These are phyloP conservation scores for Channa maculata DNA, from an alignment of 2,113 vertebrate species.

Conservation along the genomic window DNA sequence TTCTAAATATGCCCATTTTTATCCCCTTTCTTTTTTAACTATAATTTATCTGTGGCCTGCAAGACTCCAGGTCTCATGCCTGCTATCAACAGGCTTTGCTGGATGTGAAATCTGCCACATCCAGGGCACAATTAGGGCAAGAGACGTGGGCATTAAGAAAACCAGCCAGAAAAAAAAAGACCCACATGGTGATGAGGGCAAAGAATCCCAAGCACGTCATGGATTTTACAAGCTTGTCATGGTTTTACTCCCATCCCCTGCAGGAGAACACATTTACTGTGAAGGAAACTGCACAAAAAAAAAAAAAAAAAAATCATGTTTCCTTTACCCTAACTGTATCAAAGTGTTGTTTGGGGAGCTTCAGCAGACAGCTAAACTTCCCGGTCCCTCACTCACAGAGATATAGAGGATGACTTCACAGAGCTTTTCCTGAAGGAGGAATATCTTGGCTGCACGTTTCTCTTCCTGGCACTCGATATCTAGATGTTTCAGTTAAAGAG, in stretches of 20 bases:
- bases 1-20: background rate
- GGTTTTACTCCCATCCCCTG: conserved; percentile 61
- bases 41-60: conserved; percentile 22
- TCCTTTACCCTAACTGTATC: conserved; percentile 72
- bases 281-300: conserved; percentile 70
- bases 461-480: conserved; percentile 63
- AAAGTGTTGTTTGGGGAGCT: conserved; percentile 76
- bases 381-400: conserved; percentile 65
- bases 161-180: conserved; percentile 53
- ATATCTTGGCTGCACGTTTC: conserved; percentile 65
- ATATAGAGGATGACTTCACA: conserved; percentile 75
- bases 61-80: conserved; percentile 28
- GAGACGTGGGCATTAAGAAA: conserved; percentile 63
- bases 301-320: conserved; percentile 66
- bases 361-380: conserved; percentile 71
- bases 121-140: conserved; percentile 65
- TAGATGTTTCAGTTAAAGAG: conserved; percentile 68
- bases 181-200: conserved; percentile 64
- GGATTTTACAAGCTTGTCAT: conserved; percentile 74
- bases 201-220: conserved; percentile 73
- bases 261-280: conserved; percentile 65
- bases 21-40: conserved; percentile 20
- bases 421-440: conserved; percentile 75
- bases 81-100: conserved; percentile 73
- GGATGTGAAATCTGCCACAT: conserved; percentile 65